Percentiles rank a stretch among this genome's conserved stretches.
These are phyloP conservation scores for Noctuana brunneofusca DNA, from an alignment of 2,888 invertebrate species.

Conservation along the genomic window DNA sequence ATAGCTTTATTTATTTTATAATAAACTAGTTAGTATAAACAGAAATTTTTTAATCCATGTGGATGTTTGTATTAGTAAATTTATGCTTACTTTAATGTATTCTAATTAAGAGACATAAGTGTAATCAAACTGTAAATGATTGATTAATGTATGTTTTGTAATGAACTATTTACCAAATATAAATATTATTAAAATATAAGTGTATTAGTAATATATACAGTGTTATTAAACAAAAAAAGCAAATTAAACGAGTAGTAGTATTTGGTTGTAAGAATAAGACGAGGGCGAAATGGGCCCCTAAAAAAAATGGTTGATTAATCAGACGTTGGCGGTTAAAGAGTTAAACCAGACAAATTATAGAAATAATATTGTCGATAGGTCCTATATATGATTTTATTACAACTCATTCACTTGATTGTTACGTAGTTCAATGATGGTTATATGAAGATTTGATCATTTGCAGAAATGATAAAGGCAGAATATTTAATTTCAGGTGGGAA, in stretches of 20 bases:
- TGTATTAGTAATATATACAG: no score
- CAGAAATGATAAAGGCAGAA: slow-evolving; percentile 6
- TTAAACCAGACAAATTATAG: no score
- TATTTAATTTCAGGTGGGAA: slow-evolving; percentile 27
- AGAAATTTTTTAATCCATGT: no score
- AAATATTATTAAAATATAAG: slow-evolving; percentile 36
- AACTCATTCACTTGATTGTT: no score
- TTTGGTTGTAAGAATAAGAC: slow-evolving; percentile 34
- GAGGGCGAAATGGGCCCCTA: no score
- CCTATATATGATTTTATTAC: no score
- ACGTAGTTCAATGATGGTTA: background rate
- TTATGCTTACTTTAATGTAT: slow-evolving; percentile 26
- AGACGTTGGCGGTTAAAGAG: no score
- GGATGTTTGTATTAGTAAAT: no score
- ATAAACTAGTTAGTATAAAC: no score
- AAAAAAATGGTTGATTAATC: no score
- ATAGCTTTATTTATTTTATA: background rate
- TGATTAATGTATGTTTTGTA: no score
- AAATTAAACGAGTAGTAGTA: slow-evolving; percentile 31
- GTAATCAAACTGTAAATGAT: slow-evolving; percentile 31
- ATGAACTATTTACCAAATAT: slow-evolving; percentile 36
- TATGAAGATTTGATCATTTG: slow-evolving; percentile 9
- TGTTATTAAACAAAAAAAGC: slow-evolving; percentile 35
- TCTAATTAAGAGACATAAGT: slow-evolving; percentile 35
- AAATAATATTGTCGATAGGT: no score